Evolutionary conservation across 2,113 vertebrate species (phyloP), one percentile per base, ranked within the genome.

Genomic region (Arenaria interpres): DNA sequence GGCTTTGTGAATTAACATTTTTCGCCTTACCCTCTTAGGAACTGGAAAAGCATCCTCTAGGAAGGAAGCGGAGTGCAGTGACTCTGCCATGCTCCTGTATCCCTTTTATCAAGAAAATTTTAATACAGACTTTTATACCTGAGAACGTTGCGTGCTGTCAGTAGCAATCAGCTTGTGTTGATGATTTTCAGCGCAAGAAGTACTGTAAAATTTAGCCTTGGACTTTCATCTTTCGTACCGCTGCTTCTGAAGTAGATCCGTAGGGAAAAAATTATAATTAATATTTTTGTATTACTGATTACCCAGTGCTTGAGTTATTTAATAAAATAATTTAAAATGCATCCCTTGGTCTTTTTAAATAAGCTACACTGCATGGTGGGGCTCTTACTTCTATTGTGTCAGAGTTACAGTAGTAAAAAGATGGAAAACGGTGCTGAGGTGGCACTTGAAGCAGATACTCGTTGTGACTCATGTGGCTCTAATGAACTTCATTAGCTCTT

Each of bases 81-180:
- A 2, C 59, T 85, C 46, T 41, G 60, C 73, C 0, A 3, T 48
- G 76, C 50, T 46, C 43, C 73, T 12, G 3, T 18, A 8, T 78
- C 53, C 62, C 62, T 94, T 63, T 59, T n/a, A 12, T 35, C 50
- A n/a, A 6, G 67, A 17, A 60, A 60, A 45, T 17, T 9, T 5
- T 3, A 10, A 41, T 53, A 5, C 63, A 56, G 30, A 1, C 7
- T 79, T 90, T 22, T 3, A 14, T 9, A 3, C 5, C 0, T 6
- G 0, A 45, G 77, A 43, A 46, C 4, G 2, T n/a, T 25, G 14
- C 0, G 3, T 80, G 66, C 85, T 64, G 39, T 37, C 33, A 4
- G 83, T 4, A 33, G 73, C 27, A 41, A 41, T 12, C 7, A 3
- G n/a, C 24, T 71, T 18, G 24, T 37, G 75, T 43, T 45, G 79